Evolutionary conservation across 2,888 invertebrate genomes (phyloP).

Genomic region (Pollenia angustigena): DNA sequence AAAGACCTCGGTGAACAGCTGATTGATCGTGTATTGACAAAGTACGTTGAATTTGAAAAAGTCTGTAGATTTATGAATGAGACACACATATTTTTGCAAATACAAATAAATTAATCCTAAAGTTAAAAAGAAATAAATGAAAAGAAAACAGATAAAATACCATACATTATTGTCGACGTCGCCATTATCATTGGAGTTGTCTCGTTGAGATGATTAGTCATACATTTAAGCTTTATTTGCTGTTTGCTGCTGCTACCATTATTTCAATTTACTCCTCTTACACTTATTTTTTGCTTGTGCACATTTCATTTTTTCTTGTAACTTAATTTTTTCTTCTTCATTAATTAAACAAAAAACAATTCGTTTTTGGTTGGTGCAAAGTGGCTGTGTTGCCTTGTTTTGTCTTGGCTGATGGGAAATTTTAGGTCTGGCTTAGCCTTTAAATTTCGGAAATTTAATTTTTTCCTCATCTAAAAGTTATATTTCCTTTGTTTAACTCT

Average conservation of each 20-base stretch:
- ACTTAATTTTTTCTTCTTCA: constrained; percentile 7
- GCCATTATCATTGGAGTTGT: constrained; percentile 34
- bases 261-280: constrained; percentile 45
- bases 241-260: constrained; percentile 51
- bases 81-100: neutral
- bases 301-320: constrained; percentile 7
- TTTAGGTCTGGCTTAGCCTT: constrained; percentile 15
- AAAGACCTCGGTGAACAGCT: constrained; percentile 36
- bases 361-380: constrained; percentile 31
- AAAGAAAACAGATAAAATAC: constrained; percentile 10
- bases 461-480: constrained; percentile 14
- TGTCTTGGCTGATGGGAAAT: constrained; percentile 3
- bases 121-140: neutral
- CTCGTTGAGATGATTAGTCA: constrained; percentile 65
- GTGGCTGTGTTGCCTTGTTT: neutral
- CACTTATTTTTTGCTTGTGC: neutral
- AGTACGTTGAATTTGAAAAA: constrained; percentile 39
- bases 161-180: constrained; percentile 14
- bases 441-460: constrained; percentile 8
- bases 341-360: constrained; percentile 33
- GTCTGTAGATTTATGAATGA: neutral
- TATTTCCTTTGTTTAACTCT: constrained; percentile 39
- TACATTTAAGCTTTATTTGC: constrained; percentile 42
- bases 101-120: neutral
- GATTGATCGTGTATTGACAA: constrained; percentile 35